Percentiles rank a stretch among this genome's conserved stretches.
Evolutionary conservation across 2,113 vertebrate genomes (phyloP).

Genomic region (Okapia johnstoni): DNA sequence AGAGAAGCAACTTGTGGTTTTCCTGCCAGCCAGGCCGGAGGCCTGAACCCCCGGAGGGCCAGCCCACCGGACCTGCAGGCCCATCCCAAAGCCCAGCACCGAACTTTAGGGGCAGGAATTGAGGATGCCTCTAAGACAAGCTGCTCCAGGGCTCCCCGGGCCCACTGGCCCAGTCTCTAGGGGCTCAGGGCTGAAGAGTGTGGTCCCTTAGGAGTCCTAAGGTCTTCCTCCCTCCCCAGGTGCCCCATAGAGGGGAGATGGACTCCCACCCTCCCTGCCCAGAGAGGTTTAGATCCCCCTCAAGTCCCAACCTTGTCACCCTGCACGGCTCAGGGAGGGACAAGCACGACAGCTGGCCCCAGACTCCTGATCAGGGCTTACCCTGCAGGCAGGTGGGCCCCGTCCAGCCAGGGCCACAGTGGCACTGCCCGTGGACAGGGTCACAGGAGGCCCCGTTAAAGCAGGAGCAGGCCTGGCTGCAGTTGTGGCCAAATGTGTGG

Average conservation of each 20-base stretch:
- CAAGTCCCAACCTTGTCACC: rapidly evolving
- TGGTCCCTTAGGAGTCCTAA: background rate
- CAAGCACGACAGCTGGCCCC: too few relatives aligned
- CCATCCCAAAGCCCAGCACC: background rate
- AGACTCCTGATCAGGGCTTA: slow-evolving; percentile 43
- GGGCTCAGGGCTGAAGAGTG: too few relatives aligned
- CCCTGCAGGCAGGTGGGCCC: slow-evolving; percentile 88
- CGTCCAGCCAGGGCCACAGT: slow-evolving; percentile 87
- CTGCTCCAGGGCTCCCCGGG: background rate
- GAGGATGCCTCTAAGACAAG: background rate
- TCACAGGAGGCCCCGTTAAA: slow-evolving; percentile 86
- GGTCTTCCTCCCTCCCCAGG: background rate
- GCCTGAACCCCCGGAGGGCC: background rate
- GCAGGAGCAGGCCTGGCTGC: slow-evolving; percentile 88
- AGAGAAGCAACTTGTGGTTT: background rate
- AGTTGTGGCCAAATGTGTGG: slow-evolving; percentile 85
- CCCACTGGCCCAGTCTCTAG: background rate
- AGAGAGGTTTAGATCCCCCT: rapidly evolving
- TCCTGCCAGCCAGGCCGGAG: background rate
- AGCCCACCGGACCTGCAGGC: rapidly evolving
- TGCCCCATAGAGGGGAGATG: background rate
- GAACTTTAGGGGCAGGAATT: too few relatives aligned
- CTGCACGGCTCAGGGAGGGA: rapidly evolving
- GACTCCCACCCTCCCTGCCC: background rate
- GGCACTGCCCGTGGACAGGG: slow-evolving; percentile 85